A percentile compares a stretch with the other conserved stretches of the same genome.
These are phyloP conservation scores for Lethrus apterus DNA, from an alignment of 1,140 invertebrate species.

Conservation along the genomic window DNA sequence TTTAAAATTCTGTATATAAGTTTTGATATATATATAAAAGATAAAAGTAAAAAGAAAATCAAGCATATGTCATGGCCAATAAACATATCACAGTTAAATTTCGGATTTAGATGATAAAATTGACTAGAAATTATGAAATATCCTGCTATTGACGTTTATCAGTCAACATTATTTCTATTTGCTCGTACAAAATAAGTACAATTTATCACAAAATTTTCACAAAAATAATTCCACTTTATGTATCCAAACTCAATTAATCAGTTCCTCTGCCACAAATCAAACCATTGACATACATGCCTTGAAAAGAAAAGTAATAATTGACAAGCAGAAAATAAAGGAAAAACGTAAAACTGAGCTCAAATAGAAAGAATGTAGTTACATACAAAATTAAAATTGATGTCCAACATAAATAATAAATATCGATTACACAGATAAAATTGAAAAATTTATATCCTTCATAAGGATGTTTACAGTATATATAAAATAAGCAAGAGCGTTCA, in stretches of 20 bases:
- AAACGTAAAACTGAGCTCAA: background rate
- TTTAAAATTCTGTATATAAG: too few relatives aligned
- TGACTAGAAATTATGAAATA: slow-evolving; percentile 7
- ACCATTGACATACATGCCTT: too few relatives aligned
- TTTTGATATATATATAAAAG: too few relatives aligned
- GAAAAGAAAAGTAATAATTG: too few relatives aligned
- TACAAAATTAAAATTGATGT: slow-evolving; percentile 13
- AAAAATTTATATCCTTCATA: slow-evolving; percentile 7
- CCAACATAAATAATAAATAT: too few relatives aligned
- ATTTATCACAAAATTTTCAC: slow-evolving; percentile 8
- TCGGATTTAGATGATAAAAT: slow-evolving; percentile 6
- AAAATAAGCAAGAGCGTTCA: slow-evolving; percentile 7
- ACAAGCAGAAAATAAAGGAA: slow-evolving; percentile 12
- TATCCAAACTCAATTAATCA: too few relatives aligned
- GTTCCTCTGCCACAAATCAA: too few relatives aligned
- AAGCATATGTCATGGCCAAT: slow-evolving; percentile 7
- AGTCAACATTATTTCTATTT: too few relatives aligned
- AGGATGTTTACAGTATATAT: slow-evolving; percentile 7
- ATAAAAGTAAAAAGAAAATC: background rate
- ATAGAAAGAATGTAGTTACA: background rate
- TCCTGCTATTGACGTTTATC: too few relatives aligned
- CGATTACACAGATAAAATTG: too few relatives aligned
- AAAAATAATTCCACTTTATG: slow-evolving; percentile 1
- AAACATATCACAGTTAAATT: slow-evolving; percentile 13
- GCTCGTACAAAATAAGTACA: slow-evolving; percentile 12